phyloP scores from a whole-genome alignment of 2,113 vertebrate species.

The Campylomormyrus numenius region DNA sequence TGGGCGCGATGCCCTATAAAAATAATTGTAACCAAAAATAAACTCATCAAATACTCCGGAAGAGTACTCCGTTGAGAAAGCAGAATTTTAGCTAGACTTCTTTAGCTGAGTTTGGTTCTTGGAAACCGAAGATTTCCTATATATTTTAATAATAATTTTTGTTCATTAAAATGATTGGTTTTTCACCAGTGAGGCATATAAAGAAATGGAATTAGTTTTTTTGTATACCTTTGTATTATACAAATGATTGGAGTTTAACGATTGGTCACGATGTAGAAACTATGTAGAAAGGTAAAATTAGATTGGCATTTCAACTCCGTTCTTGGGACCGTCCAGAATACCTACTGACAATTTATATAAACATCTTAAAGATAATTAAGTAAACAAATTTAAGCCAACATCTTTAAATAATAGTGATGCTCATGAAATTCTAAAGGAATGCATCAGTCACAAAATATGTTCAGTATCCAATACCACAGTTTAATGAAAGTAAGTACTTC shows the following conservation, averaged over 20 bases:
- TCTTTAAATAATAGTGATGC: constrained; percentile 1
- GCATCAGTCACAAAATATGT: constrained; percentile 1
- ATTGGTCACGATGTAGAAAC: not conserved
- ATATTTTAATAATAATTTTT: not conserved
- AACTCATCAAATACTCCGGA: constrained; percentile 76
- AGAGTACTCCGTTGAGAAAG: constrained; percentile 67
- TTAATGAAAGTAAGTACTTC: constrained; percentile 4
- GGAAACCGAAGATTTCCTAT: constrained; percentile 31
- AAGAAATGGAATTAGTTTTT: not conserved
- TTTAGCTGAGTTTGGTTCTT: constrained; percentile 49
- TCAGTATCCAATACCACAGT: constrained; percentile 7
- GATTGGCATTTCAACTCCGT: not conserved
- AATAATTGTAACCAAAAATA: constrained; percentile 81
- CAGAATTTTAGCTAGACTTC: constrained; percentile 49
- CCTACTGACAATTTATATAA: not conserved
- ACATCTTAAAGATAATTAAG: not conserved
- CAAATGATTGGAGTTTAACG: not conserved
- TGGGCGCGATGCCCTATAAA: constrained; percentile 63
- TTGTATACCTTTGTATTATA: not conserved
- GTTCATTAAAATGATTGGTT: constrained; percentile 43
- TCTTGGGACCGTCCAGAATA: not conserved
- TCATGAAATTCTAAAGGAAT: not conserved
- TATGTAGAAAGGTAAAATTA: not conserved
- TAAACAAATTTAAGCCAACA: not conserved
- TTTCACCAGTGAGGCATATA: not conserved